A percentile compares a stretch with the other conserved stretches of the same genome.
These are phyloP conservation scores for Turnix velox DNA, from an alignment of 2,113 vertebrate genomes.

Conservation along the genomic window DNA sequence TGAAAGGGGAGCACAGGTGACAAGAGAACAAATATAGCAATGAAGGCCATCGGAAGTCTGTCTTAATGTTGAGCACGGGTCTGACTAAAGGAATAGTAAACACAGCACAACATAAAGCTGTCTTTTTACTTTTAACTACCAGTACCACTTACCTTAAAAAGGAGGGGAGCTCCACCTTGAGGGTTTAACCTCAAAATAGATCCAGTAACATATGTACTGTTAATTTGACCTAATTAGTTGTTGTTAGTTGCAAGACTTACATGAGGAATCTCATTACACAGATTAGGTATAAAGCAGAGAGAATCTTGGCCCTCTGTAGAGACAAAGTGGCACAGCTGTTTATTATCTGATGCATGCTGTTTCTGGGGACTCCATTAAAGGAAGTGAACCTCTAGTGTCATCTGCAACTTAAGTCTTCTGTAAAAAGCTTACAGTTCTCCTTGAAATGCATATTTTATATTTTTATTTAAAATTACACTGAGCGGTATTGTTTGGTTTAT, in stretches of 20 bases:
- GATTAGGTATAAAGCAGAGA: conserved; percentile 11
- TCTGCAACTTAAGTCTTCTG: neutral
- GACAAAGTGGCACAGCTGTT: neutral
- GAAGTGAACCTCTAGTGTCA: neutral
- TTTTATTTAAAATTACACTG: neutral
- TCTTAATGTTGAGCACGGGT: neutral
- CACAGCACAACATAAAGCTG: neutral
- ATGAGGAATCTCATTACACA: conserved; percentile 48
- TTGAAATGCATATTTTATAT: no score
- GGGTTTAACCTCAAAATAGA: conserved; percentile 44
- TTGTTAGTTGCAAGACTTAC: conserved; percentile 21
- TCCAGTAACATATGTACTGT: conserved; percentile 21
- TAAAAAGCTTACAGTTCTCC: no score
- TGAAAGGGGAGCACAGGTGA: conserved; percentile 1
- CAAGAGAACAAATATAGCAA: neutral
- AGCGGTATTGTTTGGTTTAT: neutral
- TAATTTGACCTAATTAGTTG: conserved; percentile 66
- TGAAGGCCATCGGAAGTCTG: neutral
- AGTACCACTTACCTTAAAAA: neutral
- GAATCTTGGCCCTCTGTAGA: neutral
- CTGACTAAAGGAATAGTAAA: neutral
- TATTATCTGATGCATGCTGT: neutral
- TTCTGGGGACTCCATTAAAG: neutral
- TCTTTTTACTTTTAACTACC: neutral
- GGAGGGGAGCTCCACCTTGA: neutral